phyloP scores from a whole-genome alignment of 1,140 invertebrate species.

The Orchesella cincta region DNA sequence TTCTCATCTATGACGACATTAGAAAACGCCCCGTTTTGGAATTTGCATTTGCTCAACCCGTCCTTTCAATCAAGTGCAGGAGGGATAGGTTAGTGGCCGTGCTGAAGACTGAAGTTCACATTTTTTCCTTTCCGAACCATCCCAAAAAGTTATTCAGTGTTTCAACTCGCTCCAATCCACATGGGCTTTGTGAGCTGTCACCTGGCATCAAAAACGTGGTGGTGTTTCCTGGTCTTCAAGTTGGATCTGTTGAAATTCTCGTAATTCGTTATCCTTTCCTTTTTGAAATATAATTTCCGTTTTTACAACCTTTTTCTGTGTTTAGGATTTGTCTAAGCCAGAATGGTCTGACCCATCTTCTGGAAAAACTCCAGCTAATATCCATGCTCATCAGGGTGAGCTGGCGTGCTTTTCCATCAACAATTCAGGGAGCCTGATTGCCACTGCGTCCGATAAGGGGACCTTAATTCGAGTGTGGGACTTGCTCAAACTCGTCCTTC shows the following conservation, averaged over 20 bases:
- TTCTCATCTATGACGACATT: conserved; percentile 77
- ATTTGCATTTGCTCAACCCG: conserved; percentile 73
- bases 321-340: not conserved
- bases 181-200: conserved; percentile 78
- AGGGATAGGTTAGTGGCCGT: conserved; percentile 77
- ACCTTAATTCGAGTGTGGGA: conserved; percentile 88
- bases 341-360: conserved; percentile 61
- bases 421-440: conserved; percentile 76
- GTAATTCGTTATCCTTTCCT: conserved; percentile 59
- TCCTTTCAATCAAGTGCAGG: conserved; percentile 66
- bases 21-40: conserved; percentile 73
- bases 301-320: not conserved
- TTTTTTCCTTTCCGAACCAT: conserved; percentile 75
- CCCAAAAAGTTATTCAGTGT: conserved; percentile 69
- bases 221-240: conserved; percentile 78
- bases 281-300: conserved; percentile 30
- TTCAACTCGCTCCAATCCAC: conserved; percentile 75
- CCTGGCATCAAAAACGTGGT: conserved; percentile 71
- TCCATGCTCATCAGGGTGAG: conserved; percentile 79
- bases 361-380: conserved; percentile 73
- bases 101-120: conserved; percentile 73
- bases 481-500: conserved; percentile 65
- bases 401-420: conserved; percentile 82
- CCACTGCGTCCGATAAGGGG: conserved; percentile 84
- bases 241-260: conserved; percentile 78